Evolutionary conservation across 2,888 invertebrate genomes (phyloP), one percentile per base, ranked within the genome.

Genomic region (Timema cristinae): DNA sequence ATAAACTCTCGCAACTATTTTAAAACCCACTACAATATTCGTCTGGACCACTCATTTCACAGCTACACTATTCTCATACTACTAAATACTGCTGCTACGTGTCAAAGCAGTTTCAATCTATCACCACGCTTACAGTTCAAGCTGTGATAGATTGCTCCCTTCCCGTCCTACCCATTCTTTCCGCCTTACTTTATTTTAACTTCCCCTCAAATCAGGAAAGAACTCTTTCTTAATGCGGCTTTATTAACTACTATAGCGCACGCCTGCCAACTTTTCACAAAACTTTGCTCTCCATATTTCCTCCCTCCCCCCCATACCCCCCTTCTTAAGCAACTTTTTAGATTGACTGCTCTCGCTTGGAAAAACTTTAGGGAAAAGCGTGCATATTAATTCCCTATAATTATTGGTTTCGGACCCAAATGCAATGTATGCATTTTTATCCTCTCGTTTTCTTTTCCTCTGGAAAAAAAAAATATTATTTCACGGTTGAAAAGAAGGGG

Each of bases 361-460:
- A 73, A 73, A 75, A 75, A 69, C 73, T 78, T 63, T 72, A 32
- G 32, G 32, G 32, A 74, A 75, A 76, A 77, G 77, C 77, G 76
- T 76, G 78, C 79, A 79, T 79, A 79, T 78, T 79, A 79, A 79
- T 78, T 79, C 77, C 77, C 78, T 77, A 77, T 78, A 79, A 79
- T 79, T 73, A 75, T 75, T 75, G 75, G 74, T 73, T 73, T 68
- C 75, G 72, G 73, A 74, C 75, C 75, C 77, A 79, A 77, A 77
- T 79, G 78, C 78, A 76, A 78, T 78, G 78, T 76, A 77, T 78
- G 78, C 78, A 78, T 78, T 79, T 79, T 79, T 78, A 77, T 72
- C 72, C 50, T 72, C 72, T 70, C 63, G 32, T 63, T 63, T 47
- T 32, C 32, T 63, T 63, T 63, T 9, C 11, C 63, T 63, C 32